Evolutionary conservation across 2,113 vertebrate genomes (phyloP).

Genomic region (Motacilla tschutschensis): DNA sequence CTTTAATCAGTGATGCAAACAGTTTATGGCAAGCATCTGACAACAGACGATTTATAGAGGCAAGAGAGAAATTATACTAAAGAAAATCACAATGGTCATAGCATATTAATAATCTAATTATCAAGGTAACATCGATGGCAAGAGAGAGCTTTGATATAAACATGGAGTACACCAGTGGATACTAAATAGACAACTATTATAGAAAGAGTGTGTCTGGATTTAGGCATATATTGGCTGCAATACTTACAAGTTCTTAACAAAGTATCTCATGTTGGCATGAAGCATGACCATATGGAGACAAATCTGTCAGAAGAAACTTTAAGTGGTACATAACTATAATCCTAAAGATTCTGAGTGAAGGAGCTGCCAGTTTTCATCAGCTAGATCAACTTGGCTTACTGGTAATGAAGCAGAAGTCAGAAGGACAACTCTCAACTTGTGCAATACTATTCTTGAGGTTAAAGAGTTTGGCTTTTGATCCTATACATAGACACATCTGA

Average conservation of each 20-base stretch:
- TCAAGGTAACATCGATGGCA: not conserved
- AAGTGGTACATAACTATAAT: constrained; percentile 10
- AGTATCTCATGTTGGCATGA: constrained; percentile 30
- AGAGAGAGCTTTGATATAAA: not conserved
- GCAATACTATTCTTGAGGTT: not conserved
- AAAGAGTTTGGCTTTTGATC: not conserved
- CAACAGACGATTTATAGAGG: not conserved
- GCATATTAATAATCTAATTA: not conserved
- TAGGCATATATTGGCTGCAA: not conserved
- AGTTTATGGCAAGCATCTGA: not conserved
- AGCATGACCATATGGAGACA: not conserved
- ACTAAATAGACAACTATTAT: not conserved
- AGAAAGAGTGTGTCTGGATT: not conserved
- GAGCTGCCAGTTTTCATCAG: not conserved
- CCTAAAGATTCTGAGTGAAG: not conserved
- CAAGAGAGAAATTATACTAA: not conserved
- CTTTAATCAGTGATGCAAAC: not conserved
- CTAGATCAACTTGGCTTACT: not conserved
- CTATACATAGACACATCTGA: not conserved
- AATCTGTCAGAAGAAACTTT: constrained; percentile 28
- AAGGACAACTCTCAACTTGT: not conserved
- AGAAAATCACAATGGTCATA: not conserved
- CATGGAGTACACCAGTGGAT: not conserved
- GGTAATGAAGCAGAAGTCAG: not conserved
- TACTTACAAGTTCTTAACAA: not conserved